phyloP scores from a whole-genome alignment of 2,113 vertebrate species.

The Nothoprocta perdicaria region DNA sequence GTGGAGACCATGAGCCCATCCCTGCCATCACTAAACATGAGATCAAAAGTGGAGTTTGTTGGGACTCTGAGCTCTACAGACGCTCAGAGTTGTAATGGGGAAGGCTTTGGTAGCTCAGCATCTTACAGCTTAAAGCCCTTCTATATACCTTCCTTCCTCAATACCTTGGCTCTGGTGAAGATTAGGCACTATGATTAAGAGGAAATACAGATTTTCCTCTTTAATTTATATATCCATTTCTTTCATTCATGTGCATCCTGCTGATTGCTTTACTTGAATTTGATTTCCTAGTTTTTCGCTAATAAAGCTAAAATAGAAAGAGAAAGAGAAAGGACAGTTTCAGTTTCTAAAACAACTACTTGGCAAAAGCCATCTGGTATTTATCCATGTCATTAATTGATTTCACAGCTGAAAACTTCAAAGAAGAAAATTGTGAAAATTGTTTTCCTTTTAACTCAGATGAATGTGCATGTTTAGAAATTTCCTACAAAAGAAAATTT shows the following conservation, averaged over 20 bases:
- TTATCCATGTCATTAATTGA: constrained; percentile 40
- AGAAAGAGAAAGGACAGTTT: not conserved
- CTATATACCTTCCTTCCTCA: not conserved
- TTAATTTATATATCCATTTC: not conserved
- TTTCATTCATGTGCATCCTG: not conserved
- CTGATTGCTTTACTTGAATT: not conserved
- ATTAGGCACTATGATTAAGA: fast-evolving
- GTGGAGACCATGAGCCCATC: fast-evolving
- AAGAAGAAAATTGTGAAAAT: constrained; percentile 25
- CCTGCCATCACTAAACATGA: not conserved
- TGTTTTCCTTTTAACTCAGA: constrained; percentile 36
- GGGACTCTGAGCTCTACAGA: not conserved
- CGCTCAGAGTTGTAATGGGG: not conserved
- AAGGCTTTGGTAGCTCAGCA: not conserved
- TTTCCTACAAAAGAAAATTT: not conserved
- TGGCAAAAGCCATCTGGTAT: constrained; percentile 24
- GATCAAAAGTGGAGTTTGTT: not conserved
- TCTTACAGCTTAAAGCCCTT: not conserved
- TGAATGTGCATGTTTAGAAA: not conserved
- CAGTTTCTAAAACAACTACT: not conserved
- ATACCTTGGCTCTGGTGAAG: not conserved
- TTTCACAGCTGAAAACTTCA: constrained; percentile 47
- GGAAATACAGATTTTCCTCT: not conserved
- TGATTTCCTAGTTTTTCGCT: not conserved
- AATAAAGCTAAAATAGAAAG: not conserved